A percentile compares a stretch with the other conserved stretches of the same genome.
Conservation (phyloP, 2,113 vertebrate genomes). For the Tapirus terrestris region DNA sequence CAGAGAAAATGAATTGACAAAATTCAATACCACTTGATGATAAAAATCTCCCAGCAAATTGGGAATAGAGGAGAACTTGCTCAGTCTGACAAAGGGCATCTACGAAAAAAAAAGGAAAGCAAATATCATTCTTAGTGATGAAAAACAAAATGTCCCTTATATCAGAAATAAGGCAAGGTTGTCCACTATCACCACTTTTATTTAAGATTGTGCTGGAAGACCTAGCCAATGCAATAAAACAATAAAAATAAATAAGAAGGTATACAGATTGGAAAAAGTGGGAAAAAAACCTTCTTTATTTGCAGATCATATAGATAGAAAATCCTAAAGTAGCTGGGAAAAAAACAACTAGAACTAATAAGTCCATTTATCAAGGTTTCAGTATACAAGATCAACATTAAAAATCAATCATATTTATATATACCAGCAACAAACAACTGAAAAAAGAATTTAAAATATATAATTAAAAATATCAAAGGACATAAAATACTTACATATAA, state of each 20-base stretch:
- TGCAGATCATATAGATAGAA: background rate
- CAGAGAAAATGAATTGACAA: background rate
- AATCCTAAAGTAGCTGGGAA: background rate
- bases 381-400: background rate
- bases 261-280: background rate
- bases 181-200: background rate
- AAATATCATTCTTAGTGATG: background rate
- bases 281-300: background rate
- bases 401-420: background rate
- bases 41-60: constrained; percentile 14
- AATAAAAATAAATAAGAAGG: constrained; percentile 9
- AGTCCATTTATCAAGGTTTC: background rate
- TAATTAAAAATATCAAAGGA: background rate
- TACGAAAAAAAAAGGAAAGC: background rate
- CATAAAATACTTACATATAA: background rate
- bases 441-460: background rate
- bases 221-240: background rate
- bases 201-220: background rate
- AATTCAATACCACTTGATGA: constrained; percentile 1
- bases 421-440: background rate
- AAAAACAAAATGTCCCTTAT: background rate
- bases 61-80: background rate
- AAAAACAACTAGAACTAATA: background rate
- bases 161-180: background rate
- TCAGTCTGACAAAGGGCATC: background rate